Evolutionary conservation across 1,140 invertebrate species (phyloP), one percentile per base, ranked within the genome.

Genomic region (Hormaphis cornu): DNA sequence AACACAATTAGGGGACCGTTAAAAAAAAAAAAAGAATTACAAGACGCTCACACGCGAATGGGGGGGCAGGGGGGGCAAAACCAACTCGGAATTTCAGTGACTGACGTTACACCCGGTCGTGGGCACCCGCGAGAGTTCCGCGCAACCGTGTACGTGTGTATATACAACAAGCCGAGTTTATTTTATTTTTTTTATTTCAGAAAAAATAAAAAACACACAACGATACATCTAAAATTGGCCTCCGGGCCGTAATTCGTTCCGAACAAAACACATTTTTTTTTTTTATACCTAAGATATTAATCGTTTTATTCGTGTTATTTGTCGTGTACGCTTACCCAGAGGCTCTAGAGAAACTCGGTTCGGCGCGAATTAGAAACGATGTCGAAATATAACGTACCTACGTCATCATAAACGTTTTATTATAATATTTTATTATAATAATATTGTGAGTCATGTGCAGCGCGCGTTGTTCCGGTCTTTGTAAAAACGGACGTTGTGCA

Each of bases 201-300:
- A n/a, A n/a, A n/a, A n/a, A n/a, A n/a, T n/a, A n/a, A n/a, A n/a
- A n/a, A n/a, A n/a, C n/a, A n/a, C n/a, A n/a, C n/a, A n/a, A n/a
- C n/a, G n/a, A n/a, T n/a, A n/a, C n/a, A n/a, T n/a, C n/a, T n/a
- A n/a, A n/a, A n/a, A n/a, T n/a, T n/a, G n/a, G n/a, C n/a, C n/a
- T n/a, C n/a, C n/a, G n/a, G n/a, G n/a, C n/a, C n/a, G n/a, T n/a
- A n/a, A n/a, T n/a, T n/a, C n/a, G n/a, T n/a, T n/a, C n/a, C n/a
- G n/a, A n/a, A 50, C 44, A 66, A 66, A 50, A 50, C 44, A 66
- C 22, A 28, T 44, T 18, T 46, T 61, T 61, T 59, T 42, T 58
- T 10, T 44, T 56, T 54, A 5, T 56, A 22, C 7, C 24, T 53
- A 14, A 20, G 20, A 50, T 66, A 66, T 50, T 28, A 48, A 66